Conservation (phyloP, 2,113 vertebrate genomes). For the Erinaceus europaeus region DNA sequence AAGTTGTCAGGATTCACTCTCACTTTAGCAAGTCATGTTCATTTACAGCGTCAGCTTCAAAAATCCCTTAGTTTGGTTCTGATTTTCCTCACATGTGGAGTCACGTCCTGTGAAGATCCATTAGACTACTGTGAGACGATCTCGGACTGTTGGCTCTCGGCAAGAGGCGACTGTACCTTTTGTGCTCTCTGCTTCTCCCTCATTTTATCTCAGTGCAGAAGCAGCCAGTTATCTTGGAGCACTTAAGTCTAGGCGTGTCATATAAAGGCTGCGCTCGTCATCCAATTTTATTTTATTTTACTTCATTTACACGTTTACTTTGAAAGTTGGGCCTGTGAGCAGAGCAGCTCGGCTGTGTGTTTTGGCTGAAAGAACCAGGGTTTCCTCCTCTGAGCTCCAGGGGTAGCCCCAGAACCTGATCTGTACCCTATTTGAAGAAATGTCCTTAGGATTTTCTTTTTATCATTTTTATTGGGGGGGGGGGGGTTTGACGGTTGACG, state of each 20-base stretch:
- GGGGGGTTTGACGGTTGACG: too few species aligned
- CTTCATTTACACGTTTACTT: not conserved
- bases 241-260: not conserved
- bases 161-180: not conserved
- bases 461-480: too few species aligned
- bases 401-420: not conserved
- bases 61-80: constrained; percentile 33
- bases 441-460: not conserved
- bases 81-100: constrained; percentile 56
- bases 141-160: not conserved
- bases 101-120: constrained; percentile 15
- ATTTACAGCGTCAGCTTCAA: constrained; percentile 1
- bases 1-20: not conserved
- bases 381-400: not conserved
- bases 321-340: not conserved
- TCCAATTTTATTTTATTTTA: not conserved
- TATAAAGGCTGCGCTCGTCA: not conserved
- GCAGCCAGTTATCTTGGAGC: not conserved
- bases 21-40: not conserved
- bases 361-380: not conserved
- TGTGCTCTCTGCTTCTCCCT: not conserved
- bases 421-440: not conserved
- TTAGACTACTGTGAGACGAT: constrained; percentile 28
- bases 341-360: not conserved
- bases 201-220: constrained; percentile 46